These are phyloP conservation scores for Gorsachius magnificus DNA, from an alignment of 2,797 vertebrate genomes.

Conservation along the genomic window DNA sequence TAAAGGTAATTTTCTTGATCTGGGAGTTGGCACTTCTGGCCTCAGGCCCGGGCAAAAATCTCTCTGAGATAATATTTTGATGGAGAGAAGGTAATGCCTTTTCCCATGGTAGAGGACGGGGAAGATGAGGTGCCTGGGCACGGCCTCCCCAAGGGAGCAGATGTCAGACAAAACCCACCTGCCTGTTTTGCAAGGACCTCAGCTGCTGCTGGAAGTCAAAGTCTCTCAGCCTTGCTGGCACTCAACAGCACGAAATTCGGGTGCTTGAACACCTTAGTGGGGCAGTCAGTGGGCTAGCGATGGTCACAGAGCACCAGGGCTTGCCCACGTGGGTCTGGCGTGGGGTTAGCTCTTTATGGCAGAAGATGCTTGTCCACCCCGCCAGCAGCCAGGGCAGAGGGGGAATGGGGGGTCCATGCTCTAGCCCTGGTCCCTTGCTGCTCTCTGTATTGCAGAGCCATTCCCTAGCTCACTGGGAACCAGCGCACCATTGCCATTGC, in stretches of 20 bases:
- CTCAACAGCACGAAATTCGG: rapidly evolving
- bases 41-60: background rate
- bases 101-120: background rate
- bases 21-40: background rate
- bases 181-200: background rate
- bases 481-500: background rate
- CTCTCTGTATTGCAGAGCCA: background rate
- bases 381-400: background rate
- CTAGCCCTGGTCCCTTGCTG: background rate
- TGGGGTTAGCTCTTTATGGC: background rate
- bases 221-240: background rate
- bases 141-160: background rate
- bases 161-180: background rate
- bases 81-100: background rate
- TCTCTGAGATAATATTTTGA: background rate
- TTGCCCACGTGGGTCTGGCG: background rate
- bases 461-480: background rate
- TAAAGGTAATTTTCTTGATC: background rate
- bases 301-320: background rate
- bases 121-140: background rate
- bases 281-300: background rate
- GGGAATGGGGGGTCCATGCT: background rate
- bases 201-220: background rate
- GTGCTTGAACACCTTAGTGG: background rate
- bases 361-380: background rate